Base-by-base conservation (phyloP, 2,113 vertebrate species). In the Pipa parva region DNA sequence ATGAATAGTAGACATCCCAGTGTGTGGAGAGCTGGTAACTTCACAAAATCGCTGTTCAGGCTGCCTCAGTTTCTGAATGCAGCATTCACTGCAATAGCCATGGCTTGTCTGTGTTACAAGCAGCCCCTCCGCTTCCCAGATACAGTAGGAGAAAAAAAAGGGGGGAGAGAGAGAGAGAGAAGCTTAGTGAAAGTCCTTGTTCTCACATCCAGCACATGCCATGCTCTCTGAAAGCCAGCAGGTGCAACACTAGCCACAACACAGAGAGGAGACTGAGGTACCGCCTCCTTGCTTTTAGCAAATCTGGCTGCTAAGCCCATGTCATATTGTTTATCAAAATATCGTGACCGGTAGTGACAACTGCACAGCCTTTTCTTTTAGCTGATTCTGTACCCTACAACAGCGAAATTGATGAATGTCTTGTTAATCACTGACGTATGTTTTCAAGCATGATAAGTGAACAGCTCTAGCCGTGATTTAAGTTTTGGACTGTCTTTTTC, bases 11-110 rank as follows among this genome's bases (percentile, higher is more conserved):
- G 62, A 33, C 72, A 51, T 77, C 73, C 67, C 4, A 49, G 63
- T 58, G 63, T 24, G 63, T 72, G 62, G 17, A 4, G 71, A 11
- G 73, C 74, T 11, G 72, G 68, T 57, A 84, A 78, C 71, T 85
- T 85, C 75, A 72, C 72, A 36, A 57, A n/a, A 5, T 59, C 42
- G 77, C 78, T 21, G 74, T 51, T 66, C 66, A 71, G 54, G 22
- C 71, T 64, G 78, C 73, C 70, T 4, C 50, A 0, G 76, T 77
- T 80, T 52, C 55, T 5, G 76, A 75, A 71, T 81, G 84, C 88
- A 78, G 81, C 63, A 76, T 13, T 17, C 25, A 18, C 70, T 52
- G 79, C 63, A 76, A 71, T 52, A 63, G 72, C 71, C 80, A 70
- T 78, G 72, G 64, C 78, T 74, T 78, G 57, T 39, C 78, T 67